Conservation (phyloP, 2,797 vertebrate genomes). For the Salarias fasciatus region DNA sequence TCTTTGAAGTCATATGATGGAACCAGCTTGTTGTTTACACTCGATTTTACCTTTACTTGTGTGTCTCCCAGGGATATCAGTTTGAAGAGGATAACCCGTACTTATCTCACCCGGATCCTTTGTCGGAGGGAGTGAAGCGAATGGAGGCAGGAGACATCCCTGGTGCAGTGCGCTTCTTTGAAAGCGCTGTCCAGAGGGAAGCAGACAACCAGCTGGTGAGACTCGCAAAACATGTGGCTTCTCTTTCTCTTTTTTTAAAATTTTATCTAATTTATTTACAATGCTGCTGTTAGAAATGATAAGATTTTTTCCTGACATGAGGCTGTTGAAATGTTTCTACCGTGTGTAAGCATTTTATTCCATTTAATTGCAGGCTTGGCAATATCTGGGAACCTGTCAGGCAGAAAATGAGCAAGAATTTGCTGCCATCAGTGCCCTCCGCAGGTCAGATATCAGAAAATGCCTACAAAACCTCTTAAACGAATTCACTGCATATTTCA, state of each 20-base stretch:
- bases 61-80: conserved; percentile 88
- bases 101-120: conserved; percentile 90
- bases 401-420: conserved; percentile 99
- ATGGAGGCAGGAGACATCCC: conserved; percentile 95
- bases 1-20: not conserved
- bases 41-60: not conserved
- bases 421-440: conserved; percentile 96
- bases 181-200: conserved; percentile 93
- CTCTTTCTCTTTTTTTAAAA: not conserved
- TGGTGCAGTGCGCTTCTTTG: conserved; percentile 95
- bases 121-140: conserved; percentile 91
- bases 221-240: conserved; percentile 1
- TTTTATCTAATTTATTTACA: not conserved
- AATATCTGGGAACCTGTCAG: conserved; percentile 97
- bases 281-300: not conserved
- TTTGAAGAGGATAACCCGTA: conserved; percentile 97
- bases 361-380: conserved; percentile 89
- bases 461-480: too few species aligned
- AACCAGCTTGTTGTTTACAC: not conserved
- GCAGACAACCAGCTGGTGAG: conserved; percentile 96
- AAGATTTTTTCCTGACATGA: conserved; percentile 1
- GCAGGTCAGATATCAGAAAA: conserved; percentile 83
- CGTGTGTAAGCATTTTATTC: not conserved
- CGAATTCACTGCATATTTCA: not conserved
- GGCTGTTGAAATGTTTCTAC: conserved; percentile 7